A percentile compares a stretch with the other conserved stretches of the same genome.
Evolutionary conservation across 2,113 vertebrate species (phyloP).

Genomic region (Carettochelys insculpta): DNA sequence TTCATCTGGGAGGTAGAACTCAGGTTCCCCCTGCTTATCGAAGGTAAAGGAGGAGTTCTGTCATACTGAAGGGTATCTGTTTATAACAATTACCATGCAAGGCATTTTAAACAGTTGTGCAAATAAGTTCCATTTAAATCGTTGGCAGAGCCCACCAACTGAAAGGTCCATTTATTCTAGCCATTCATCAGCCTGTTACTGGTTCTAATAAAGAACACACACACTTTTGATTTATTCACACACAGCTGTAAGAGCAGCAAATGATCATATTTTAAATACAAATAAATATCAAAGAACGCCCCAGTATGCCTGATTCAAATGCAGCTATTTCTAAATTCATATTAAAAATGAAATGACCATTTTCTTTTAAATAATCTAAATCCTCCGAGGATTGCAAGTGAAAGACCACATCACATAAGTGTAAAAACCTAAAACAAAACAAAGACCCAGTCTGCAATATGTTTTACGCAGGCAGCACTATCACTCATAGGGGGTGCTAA

Average conservation of each 20-base stretch:
- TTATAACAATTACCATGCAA: background rate
- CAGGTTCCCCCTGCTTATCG: background rate
- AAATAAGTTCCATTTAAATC: background rate
- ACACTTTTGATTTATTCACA: slow-evolving; percentile 74
- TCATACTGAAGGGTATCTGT: slow-evolving; percentile 32
- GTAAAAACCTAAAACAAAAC: background rate
- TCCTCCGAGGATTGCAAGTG: background rate
- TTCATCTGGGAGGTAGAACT: background rate
- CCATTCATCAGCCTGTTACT: slow-evolving; percentile 59
- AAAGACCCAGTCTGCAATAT: slow-evolving; percentile 2
- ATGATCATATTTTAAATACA: slow-evolving; percentile 72
- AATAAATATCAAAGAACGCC: slow-evolving; percentile 70
- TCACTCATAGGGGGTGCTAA: background rate
- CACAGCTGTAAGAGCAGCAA: slow-evolving; percentile 60
- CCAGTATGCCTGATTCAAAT: background rate
- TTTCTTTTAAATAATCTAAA: slow-evolving; percentile 41
- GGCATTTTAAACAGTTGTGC: slow-evolving; percentile 13
- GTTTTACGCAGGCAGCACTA: background rate
- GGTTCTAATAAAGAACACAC: slow-evolving; percentile 51
- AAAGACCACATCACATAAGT: background rate
- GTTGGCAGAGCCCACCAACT: background rate
- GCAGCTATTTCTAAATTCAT: slow-evolving; percentile 50
- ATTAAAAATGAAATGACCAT: slow-evolving; percentile 44
- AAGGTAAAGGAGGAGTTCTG: background rate
- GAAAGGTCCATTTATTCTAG: slow-evolving; percentile 7